phyloP scores from a whole-genome alignment of 2,888 invertebrate species.

The Amphipoea oculea region DNA sequence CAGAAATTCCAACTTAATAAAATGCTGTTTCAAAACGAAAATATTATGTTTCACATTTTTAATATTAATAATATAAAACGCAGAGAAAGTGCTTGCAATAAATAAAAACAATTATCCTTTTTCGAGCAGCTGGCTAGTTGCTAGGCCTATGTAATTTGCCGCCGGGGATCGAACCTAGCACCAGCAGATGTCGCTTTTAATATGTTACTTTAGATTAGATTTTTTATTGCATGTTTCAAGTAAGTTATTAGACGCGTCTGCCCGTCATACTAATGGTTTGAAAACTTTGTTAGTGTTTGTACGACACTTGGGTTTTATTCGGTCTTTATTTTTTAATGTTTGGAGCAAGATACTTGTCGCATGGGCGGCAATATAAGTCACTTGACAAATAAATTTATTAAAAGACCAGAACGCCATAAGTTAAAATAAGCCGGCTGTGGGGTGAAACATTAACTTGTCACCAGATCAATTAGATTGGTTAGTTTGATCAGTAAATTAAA shows the following conservation, averaged over 20 bases:
- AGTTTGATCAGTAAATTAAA: constrained; percentile 14
- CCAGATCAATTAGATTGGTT: constrained; percentile 4
- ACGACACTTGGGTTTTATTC: constrained; percentile 23
- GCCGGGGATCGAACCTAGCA: constrained; percentile 61
- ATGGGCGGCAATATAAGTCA: not conserved
- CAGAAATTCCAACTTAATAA: not conserved
- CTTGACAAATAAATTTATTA: constrained; percentile 5
- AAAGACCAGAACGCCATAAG: not conserved
- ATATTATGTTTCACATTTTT: constrained; percentile 26
- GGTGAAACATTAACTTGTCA: constrained; percentile 11
- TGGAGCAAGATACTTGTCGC: not conserved
- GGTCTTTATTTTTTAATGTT: constrained; percentile 16
- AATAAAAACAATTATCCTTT: constrained; percentile 55
- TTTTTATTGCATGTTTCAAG: constrained; percentile 45
- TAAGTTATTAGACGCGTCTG: constrained; percentile 23
- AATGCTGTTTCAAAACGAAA: constrained; percentile 14
- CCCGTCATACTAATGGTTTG: not conserved
- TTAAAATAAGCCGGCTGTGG: not conserved
- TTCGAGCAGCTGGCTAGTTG: constrained; percentile 56
- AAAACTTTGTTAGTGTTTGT: constrained; percentile 20
- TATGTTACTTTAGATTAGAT: constrained; percentile 55
- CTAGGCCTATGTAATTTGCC: constrained; percentile 59
- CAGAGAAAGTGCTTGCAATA: constrained; percentile 49
- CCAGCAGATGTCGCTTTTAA: constrained; percentile 56
- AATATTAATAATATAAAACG: constrained; percentile 39